Base-by-base conservation (phyloP, 2,888 invertebrate species). In the Eristalis tenax region DNA sequence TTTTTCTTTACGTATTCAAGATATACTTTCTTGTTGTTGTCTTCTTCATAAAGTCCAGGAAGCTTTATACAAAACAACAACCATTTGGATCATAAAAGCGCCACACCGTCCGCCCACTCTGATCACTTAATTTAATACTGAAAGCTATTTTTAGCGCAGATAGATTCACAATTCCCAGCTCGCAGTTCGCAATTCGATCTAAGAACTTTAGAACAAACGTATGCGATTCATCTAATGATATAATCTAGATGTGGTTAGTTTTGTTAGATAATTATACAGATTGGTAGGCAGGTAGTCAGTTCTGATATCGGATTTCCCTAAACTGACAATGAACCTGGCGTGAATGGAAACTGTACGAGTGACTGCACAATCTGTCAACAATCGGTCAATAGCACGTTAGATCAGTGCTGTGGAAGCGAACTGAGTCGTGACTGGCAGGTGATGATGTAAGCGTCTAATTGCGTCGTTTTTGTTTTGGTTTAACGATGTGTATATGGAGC, bases 381-480 rank as follows among this genome's bases (percentile, higher is more conserved):
- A 71, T 78, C 78, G 70, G 78, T 57, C 70, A 71, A 56, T 71
- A 50, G 50, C 70, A 78, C 70, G 57, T 71, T 71, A 11, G 40
- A 22, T 40, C 50, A 18, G 50, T 18, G 50, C 18, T 50, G 50
- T 18, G 50, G 8, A 50, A 50, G 50, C 18, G 18, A 50, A 2
- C 18, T 18, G 18, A 50, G 18, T 50, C 8, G 50, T 8, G 50
- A 18, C n/a, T 18, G 50, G 8, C 50, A 50, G 50, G 50, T 50
- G 50, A 50, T 50, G 50, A 50, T 50, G 50, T 8, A 50, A 50
- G 50, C 50, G 8, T 50, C 18, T 50, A 50, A 50, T 50, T 50
- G 50, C 50, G 50, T 50, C 50, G 18, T 50, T 50, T 50, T 18
- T 18, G 18, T 18, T 18, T 18, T 18, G 8, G 8, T 18, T 50